phyloP scores from a whole-genome alignment of 2,797 vertebrate genomes.

The Sphenopsis melanotis region DNA sequence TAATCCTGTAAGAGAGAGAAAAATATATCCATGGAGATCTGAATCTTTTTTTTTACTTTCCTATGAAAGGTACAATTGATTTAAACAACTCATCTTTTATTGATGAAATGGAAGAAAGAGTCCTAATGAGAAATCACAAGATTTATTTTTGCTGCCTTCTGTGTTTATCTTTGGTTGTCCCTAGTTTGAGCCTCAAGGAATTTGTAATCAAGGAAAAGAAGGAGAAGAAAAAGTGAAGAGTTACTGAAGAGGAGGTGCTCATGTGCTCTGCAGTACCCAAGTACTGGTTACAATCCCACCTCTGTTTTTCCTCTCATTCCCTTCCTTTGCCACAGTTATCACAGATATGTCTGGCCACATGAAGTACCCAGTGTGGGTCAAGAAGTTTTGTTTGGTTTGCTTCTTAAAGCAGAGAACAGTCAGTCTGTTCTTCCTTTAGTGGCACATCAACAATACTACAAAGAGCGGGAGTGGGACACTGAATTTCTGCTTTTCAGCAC shows the following conservation, averaged over 20 bases:
- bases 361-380: not conserved
- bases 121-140: not conserved
- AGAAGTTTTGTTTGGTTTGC: not conserved
- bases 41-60: not conserved
- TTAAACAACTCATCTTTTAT: not conserved
- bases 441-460: not conserved
- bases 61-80: not conserved
- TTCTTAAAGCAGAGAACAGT: not conserved
- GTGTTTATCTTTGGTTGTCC: not conserved
- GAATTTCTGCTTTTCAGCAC: not conserved
- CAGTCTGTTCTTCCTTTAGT: not conserved
- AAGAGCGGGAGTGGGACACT: not conserved
- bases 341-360: not conserved
- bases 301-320: not conserved
- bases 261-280: not conserved
- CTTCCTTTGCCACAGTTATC: not conserved
- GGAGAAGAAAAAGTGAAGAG: not conserved
- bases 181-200: not conserved
- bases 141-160: not conserved
- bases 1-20: not conserved
- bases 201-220: not conserved
- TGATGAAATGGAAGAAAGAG: not conserved
- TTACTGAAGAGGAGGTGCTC: not conserved
- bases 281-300: not conserved
- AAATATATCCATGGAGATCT: not conserved